Percentiles rank a stretch among this genome's conserved stretches.
Conservation (phyloP, 2,888 invertebrate species). For the Aleiodes alternator region DNA sequence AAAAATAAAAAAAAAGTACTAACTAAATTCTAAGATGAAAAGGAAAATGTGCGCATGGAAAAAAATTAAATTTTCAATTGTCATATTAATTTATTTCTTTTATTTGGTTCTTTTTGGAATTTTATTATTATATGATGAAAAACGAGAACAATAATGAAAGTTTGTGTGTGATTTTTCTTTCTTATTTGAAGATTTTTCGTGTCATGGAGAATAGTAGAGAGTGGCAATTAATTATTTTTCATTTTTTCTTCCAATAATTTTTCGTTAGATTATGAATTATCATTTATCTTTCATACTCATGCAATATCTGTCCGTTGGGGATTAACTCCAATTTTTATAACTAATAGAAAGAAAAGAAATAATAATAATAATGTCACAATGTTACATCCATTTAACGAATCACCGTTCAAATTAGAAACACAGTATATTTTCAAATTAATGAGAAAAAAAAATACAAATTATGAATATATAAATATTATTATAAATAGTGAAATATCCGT, state of each 20-base stretch:
- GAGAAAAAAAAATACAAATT: conserved; percentile 14
- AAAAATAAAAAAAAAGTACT: conserved; percentile 54
- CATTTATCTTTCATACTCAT: no score
- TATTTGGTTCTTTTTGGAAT: conserved; percentile 29
- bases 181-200: conserved; percentile 29
- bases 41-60: conserved; percentile 55
- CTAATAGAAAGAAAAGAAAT: background rate
- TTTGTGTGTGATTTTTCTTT: conserved; percentile 23
- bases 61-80: conserved; percentile 45
- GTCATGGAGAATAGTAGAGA: conserved; percentile 18
- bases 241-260: conserved; percentile 9
- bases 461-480: conserved; percentile 38
- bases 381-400: conserved; percentile 2
- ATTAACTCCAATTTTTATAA: no score
- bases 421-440: conserved; percentile 51
- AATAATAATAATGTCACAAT: background rate
- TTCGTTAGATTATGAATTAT: background rate
- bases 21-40: conserved; percentile 55
- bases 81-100: conserved; percentile 29
- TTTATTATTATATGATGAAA: conserved; percentile 16
- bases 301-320: no score
- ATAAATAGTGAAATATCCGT: conserved; percentile 43
- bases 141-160: conserved; percentile 35
- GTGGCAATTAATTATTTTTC: conserved; percentile 33
- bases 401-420: conserved; percentile 3